Evolutionary conservation across 1,140 invertebrate species (phyloP).

Genomic region (Achroia grisella): DNA sequence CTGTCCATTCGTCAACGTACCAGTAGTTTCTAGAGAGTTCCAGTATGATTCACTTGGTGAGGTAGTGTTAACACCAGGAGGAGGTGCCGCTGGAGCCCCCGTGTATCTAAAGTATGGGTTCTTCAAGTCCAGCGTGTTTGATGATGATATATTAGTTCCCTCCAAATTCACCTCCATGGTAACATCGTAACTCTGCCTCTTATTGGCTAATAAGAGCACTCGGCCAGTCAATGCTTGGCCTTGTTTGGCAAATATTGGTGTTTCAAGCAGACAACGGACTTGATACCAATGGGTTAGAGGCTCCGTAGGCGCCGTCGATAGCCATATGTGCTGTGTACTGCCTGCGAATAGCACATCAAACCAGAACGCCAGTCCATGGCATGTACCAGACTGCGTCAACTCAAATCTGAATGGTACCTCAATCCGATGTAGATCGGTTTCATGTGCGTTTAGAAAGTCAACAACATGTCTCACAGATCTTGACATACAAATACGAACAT

Average conservation of each 20-base stretch:
- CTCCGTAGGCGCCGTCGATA: conserved; percentile 98
- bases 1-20: conserved; percentile 52
- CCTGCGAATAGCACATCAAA: conserved; percentile 99
- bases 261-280: conserved; percentile 95
- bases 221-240: conserved; percentile 93
- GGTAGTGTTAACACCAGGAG: conserved; percentile 89
- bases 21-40: conserved; percentile 85
- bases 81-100: conserved; percentile 89
- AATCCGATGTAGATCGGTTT: conserved; percentile 96
- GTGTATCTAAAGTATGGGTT: conserved; percentile 98
- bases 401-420: conserved; percentile 97
- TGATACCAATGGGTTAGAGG: conserved; percentile 99
- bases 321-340: conserved; percentile 91
- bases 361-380: conserved; percentile 99
- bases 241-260: conserved; percentile 95
- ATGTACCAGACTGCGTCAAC: conserved; percentile 92
- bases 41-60: conserved; percentile 95
- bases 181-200: conserved; percentile 99
- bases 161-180: conserved; percentile 95
- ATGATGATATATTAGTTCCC: conserved; percentile 87
- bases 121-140: conserved; percentile 97
- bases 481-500: conserved; percentile 97
- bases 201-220: conserved; percentile 93
- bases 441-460: conserved; percentile 94
- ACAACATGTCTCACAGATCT: conserved; percentile 96